Conservation (phyloP, 2,113 vertebrate species). For the Amazona vittata region DNA sequence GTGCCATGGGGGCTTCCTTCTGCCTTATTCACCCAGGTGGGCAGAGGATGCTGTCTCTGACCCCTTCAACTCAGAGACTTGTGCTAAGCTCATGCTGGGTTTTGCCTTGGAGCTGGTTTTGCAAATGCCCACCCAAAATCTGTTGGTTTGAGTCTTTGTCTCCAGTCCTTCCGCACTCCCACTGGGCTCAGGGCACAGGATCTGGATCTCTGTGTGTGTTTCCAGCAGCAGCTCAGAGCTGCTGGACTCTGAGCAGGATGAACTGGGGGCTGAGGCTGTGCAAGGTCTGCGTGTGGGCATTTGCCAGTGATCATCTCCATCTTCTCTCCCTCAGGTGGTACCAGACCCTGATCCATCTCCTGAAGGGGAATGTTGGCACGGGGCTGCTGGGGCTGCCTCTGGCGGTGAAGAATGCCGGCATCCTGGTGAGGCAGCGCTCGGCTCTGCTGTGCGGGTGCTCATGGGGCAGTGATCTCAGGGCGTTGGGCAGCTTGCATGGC, state of each 20-base stretch:
- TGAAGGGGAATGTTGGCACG: conserved; percentile 95
- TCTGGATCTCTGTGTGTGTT: background rate
- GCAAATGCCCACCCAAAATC: background rate
- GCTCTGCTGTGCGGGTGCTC: background rate
- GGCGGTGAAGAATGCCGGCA: conserved; percentile 93
- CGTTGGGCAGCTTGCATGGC: rapidly evolving
- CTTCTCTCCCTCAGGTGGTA: conserved; percentile 78
- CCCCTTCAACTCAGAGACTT: background rate
- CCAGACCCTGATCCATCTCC: conserved; percentile 92
- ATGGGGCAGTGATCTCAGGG: background rate
- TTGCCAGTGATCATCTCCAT: background rate
- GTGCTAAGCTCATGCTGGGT: rapidly evolving
- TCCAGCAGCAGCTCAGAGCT: background rate
- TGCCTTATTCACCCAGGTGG: background rate
- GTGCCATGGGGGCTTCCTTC: background rate
- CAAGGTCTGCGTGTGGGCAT: rapidly evolving
- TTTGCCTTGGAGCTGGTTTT: background rate
- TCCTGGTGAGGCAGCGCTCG: conserved; percentile 83
- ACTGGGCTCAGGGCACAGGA: background rate
- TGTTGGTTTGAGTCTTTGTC: background rate
- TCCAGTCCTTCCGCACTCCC: rapidly evolving
- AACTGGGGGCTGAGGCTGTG: background rate
- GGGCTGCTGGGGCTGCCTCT: conserved; percentile 93
- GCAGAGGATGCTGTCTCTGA: background rate
- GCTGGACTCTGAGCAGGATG: background rate